Evolutionary conservation across 2,113 vertebrate species (phyloP).

Genomic region (Pollachius pollachius): DNA sequence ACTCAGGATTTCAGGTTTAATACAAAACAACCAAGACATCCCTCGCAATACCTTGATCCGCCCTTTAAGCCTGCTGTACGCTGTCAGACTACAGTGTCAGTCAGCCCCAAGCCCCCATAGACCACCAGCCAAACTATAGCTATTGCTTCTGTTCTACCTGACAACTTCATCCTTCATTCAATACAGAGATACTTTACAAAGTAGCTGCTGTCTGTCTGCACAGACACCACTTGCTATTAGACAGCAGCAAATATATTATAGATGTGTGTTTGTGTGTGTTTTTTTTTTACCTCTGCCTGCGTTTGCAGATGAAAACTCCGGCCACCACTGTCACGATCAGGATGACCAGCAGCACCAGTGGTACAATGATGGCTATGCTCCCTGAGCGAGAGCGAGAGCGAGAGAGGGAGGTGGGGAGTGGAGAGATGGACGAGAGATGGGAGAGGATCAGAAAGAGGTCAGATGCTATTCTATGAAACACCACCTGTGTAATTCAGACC

Average conservation of each 20-base stretch:
- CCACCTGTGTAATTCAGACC: neutral
- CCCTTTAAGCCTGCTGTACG: no score
- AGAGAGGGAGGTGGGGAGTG: conserved; percentile 19
- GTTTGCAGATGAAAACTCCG: conserved; percentile 92
- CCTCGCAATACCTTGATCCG: no score
- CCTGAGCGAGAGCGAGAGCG: conserved; percentile 67
- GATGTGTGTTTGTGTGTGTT: neutral
- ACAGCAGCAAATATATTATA: neutral
- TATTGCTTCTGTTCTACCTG: no score
- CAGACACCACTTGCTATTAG: no score
- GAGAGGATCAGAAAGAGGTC: neutral
- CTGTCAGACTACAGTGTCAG: no score
- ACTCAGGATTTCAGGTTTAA: no score
- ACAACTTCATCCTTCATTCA: no score
- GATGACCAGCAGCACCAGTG: conserved; percentile 90
- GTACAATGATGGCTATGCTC: conserved; percentile 97
- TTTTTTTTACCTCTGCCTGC: conserved; percentile 82
- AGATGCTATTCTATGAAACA: neutral
- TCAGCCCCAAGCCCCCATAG: no score
- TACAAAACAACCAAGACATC: no score
- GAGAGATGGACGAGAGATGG: neutral
- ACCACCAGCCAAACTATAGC: no score
- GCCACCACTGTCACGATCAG: conserved; percentile 90
- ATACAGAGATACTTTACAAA: no score
- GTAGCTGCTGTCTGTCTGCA: no score